Percentiles rank a stretch among this genome's conserved stretches.
Conservation (phyloP, 2,797 vertebrate species). For the Onychomys leucogaster region DNA sequence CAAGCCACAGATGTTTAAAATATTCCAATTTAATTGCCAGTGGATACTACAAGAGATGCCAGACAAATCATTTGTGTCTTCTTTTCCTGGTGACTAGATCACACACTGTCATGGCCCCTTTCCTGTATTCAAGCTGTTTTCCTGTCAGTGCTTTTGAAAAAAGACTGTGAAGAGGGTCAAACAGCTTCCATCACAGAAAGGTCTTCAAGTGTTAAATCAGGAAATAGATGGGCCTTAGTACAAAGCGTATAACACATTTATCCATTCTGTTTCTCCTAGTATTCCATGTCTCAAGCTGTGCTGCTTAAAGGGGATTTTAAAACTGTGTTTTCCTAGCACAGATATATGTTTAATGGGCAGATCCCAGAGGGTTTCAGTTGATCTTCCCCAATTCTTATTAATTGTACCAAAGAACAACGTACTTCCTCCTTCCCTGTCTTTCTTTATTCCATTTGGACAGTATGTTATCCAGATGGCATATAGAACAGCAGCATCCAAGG, state of each 20-base stretch:
- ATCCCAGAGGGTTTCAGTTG: slow-evolving; percentile 54
- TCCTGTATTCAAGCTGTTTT: background rate
- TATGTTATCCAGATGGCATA: slow-evolving; percentile 86
- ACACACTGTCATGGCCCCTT: background rate
- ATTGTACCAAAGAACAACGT: slow-evolving; percentile 75
- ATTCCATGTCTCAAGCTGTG: background rate
- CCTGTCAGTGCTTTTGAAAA: background rate
- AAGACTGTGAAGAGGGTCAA: background rate
- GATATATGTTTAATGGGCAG: background rate
- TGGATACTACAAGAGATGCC: background rate
- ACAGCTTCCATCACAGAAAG: background rate
- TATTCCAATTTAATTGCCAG: slow-evolving; percentile 36
- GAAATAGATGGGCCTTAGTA: background rate
- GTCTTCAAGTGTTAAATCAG: background rate
- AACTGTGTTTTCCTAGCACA: slow-evolving; percentile 37
- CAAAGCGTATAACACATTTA: background rate
- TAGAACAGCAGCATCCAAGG: slow-evolving; percentile 82
- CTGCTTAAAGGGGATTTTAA: slow-evolving; percentile 38
- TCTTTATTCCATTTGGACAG: slow-evolving; percentile 85
- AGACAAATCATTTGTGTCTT: background rate
- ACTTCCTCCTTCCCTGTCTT: slow-evolving; percentile 43
- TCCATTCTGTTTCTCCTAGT: background rate
- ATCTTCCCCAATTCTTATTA: slow-evolving; percentile 79
- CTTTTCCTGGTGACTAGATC: background rate
- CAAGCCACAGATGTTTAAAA: background rate